Base-by-base conservation (phyloP, 2,888 invertebrate species). In the Ennomos erosarius region DNA sequence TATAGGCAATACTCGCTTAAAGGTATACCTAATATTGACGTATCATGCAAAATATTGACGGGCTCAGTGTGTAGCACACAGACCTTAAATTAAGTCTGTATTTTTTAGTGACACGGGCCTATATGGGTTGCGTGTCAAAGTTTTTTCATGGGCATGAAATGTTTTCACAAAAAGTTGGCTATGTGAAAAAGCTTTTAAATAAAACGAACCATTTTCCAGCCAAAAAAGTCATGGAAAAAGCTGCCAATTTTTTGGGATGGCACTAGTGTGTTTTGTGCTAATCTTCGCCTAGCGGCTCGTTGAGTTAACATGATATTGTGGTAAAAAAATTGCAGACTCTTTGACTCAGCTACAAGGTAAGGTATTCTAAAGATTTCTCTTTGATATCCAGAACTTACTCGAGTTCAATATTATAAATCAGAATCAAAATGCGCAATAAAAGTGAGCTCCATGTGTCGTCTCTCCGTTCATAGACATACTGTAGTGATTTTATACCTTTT, bases 171-270 rank as follows among this genome's bases (percentile, higher is more conserved):
- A 68, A 68, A 64, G 55, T 64, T 64, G 58, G 46, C 47, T 58
- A 50, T 63, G 57, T 55, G 64, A 62, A 68, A 68, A 68, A 66
- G 66, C 68, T 68, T 68, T 65, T 63, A 68, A 55, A 64, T 57
- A 57, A 63, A 68, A 63, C 63, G 62, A 62, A 66, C 61, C 61
- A 65, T 66, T 60, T 65, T 56, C 43, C 53, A 1, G 47, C 55
- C 59, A 64, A 58, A 64, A 62, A 49, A 50, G 35, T 35, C 42
- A 36, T 48, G 13, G 55, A 47, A 55, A 61, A 63, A 59, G 47
- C 37, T 42, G 44, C 49, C 44, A 36, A 40, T 42, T 55, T 55
- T 51, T 59, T 51, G 9, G 38, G 51, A 8, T 42, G 36, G 33
- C 46, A 37, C 36, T 36, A 37, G 50, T 34, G 33, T 44, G 53